A percentile compares a stretch with the other conserved stretches of the same genome.
These are phyloP conservation scores for Hephaestus fuliginosus DNA, from an alignment of 2,797 vertebrate species.

Conservation along the genomic window DNA sequence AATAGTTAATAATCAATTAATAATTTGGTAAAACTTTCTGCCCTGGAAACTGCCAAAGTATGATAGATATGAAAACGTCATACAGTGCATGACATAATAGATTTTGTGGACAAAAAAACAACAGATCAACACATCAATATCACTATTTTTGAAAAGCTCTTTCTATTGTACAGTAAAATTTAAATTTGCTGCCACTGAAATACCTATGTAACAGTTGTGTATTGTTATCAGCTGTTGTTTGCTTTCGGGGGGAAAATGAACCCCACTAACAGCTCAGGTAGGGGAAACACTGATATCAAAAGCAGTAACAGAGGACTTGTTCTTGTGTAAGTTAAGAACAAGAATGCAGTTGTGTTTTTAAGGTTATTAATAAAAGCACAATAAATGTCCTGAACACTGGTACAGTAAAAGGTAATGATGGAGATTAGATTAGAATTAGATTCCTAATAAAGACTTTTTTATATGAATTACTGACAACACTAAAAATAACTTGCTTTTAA, in stretches of 20 bases:
- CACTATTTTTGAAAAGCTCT: neutral
- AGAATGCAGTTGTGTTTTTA: neutral
- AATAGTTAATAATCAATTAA: neutral
- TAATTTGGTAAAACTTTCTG: neutral
- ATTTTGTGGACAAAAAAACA: neutral
- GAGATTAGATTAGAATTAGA: neutral
- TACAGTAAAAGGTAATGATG: slow-evolving; percentile 2
- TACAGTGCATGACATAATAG: neutral
- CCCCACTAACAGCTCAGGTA: neutral
- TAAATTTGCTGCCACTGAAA: neutral
- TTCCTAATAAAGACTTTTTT: neutral
- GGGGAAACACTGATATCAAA: slow-evolving; percentile 50
- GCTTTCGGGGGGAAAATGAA: neutral
- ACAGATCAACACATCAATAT: neutral
- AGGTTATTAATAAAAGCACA: slow-evolving; percentile 3
- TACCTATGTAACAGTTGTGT: neutral
- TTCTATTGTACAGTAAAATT: neutral
- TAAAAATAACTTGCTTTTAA: neutral
- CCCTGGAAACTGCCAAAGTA: neutral
- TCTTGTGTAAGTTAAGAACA: slow-evolving; percentile 26
- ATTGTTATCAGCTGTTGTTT: neutral
- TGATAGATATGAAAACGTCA: neutral
- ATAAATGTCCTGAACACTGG: neutral
- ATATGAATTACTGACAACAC: neutral
- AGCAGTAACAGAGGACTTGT: slow-evolving; percentile 24